Percentiles rank a stretch among this genome's conserved stretches.
These are phyloP conservation scores for Pogonocherus hispidulus DNA, from an alignment of 2,888 invertebrate genomes.

Conservation along the genomic window DNA sequence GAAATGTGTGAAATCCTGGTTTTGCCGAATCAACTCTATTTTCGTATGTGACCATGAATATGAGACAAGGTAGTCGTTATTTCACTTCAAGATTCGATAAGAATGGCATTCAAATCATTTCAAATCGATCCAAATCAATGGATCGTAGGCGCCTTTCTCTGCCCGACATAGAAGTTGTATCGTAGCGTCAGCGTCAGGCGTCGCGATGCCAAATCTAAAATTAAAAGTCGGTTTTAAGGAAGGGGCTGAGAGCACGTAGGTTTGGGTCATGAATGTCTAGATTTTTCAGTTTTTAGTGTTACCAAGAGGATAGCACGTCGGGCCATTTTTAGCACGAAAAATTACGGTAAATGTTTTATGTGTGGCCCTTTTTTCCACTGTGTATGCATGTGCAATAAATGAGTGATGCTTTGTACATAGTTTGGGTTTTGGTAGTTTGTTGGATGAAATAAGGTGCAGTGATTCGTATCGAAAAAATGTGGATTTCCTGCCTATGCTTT, in stretches of 20 bases:
- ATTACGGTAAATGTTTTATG: slow-evolving; percentile 52
- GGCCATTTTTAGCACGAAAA: slow-evolving; percentile 44
- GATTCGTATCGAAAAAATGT: neutral
- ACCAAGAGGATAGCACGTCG: slow-evolving; percentile 58
- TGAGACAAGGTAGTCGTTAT: no score
- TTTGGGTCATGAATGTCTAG: slow-evolving; percentile 59
- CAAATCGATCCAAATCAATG: slow-evolving; percentile 17
- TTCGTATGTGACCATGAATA: no score
- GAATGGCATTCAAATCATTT: slow-evolving; percentile 20
- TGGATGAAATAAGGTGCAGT: slow-evolving; percentile 7
- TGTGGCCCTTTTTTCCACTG: slow-evolving; percentile 26
- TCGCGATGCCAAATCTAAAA: slow-evolving; percentile 77
- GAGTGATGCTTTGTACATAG: slow-evolving; percentile 10
- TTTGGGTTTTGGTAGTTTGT: slow-evolving; percentile 19
- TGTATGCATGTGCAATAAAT: slow-evolving; percentile 30
- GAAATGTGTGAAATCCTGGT: no score
- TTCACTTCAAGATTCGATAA: no score
- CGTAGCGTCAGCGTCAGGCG: slow-evolving; percentile 64
- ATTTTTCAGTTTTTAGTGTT: slow-evolving; percentile 66
- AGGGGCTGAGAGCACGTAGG: slow-evolving; percentile 58
- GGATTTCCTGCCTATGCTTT: slow-evolving; percentile 5
- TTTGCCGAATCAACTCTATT: no score
- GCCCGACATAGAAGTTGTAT: slow-evolving; percentile 9
- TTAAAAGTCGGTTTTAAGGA: slow-evolving; percentile 70
- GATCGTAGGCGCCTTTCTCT: slow-evolving; percentile 8